phyloP scores from a whole-genome alignment of 2,888 invertebrate genomes.

The Synanthedon andrenaeformis region DNA sequence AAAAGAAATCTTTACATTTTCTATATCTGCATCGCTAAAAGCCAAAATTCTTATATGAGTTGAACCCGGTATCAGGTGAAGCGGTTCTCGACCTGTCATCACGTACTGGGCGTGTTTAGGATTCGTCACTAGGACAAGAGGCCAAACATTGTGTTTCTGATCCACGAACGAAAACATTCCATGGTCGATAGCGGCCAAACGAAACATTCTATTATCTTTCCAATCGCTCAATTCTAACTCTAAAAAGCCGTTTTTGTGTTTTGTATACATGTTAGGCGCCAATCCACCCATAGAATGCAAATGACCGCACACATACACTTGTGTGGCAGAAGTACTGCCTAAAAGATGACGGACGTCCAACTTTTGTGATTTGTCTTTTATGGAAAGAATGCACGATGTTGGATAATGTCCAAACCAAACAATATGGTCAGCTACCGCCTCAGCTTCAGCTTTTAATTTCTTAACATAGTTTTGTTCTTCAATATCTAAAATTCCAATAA shows the following conservation, averaged over 20 bases:
- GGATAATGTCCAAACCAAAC: conserved; percentile 91
- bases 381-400: conserved; percentile 83
- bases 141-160: conserved; percentile 81
- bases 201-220: conserved; percentile 89
- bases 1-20: conserved; percentile 75
- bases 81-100: conserved; percentile 80
- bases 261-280: conserved; percentile 86
- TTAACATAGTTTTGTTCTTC: conserved; percentile 71
- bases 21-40: conserved; percentile 78
- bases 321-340: conserved; percentile 70
- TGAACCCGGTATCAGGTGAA: conserved; percentile 74
- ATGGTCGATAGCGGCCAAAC: conserved; percentile 88
- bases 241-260: conserved; percentile 83
- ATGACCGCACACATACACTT: conserved; percentile 91
- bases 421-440: conserved; percentile 50
- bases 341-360: conserved; percentile 69
- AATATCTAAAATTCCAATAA: conserved; percentile 79
- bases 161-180: conserved; percentile 89
- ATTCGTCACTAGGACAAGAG: conserved; percentile 86
- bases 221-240: conserved; percentile 94
- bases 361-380: conserved; percentile 57
- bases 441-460: conserved; percentile 68
- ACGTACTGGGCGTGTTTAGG: conserved; percentile 86
- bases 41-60: conserved; percentile 85
- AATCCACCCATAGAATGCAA: conserved; percentile 85